These are phyloP conservation scores for Esox lucius DNA, from an alignment of 2,797 vertebrate genomes.

Conservation along the genomic window DNA sequence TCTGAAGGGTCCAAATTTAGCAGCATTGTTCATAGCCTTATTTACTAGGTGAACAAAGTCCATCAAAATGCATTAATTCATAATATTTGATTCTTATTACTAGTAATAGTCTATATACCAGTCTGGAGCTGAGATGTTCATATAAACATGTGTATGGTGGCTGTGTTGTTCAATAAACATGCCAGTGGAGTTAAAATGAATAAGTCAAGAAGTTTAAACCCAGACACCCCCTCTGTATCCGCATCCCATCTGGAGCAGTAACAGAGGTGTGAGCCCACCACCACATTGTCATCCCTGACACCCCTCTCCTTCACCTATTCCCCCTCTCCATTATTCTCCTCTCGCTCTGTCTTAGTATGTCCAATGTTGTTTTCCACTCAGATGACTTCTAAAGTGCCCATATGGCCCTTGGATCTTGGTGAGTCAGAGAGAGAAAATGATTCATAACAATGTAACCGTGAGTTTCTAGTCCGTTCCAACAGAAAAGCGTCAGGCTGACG, in stretches of 20 bases:
- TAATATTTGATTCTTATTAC: background rate
- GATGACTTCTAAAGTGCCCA: background rate
- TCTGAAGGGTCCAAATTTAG: background rate
- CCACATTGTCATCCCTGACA: constrained; percentile 34
- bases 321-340: constrained; percentile 25
- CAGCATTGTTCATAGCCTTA: background rate
- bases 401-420: background rate
- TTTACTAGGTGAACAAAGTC: background rate
- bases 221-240: constrained; percentile 21
- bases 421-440: constrained; percentile 2
- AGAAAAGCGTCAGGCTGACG: too few relatives aligned
- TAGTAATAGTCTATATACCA: background rate
- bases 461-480: background rate
- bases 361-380: background rate
- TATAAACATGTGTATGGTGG: background rate
- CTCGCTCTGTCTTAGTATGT: background rate
- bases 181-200: background rate
- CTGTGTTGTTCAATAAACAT: background rate
- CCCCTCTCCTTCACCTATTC: constrained; percentile 27
- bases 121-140: background rate
- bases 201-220: background rate
- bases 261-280: constrained; percentile 47
- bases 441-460: background rate
- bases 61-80: background rate
- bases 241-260: constrained; percentile 53